These are phyloP conservation scores for Panagrolaimus sp. DNA, from an alignment of 1,140 invertebrate species.

Conservation along the genomic window DNA sequence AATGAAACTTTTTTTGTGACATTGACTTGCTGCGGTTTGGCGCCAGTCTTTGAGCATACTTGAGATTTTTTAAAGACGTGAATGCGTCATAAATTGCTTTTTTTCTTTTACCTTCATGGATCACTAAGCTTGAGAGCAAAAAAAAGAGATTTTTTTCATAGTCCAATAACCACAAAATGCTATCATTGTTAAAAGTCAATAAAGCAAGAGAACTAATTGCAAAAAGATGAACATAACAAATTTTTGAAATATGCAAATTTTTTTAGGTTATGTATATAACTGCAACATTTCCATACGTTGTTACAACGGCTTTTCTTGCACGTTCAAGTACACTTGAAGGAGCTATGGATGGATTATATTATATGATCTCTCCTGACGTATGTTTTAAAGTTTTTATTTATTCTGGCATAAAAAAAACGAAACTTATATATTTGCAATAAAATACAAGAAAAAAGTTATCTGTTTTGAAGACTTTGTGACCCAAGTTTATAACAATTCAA, in stretches of 20 bases:
- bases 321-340: slow-evolving; percentile 83
- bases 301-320: slow-evolving; percentile 89
- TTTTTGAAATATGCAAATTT: background rate
- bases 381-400: slow-evolving; percentile 31
- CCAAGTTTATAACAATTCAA: background rate
- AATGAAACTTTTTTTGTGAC: slow-evolving; percentile 18
- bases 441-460: background rate
- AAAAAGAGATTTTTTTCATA: no score
- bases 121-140: no score
- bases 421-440: background rate
- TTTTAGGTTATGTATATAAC: slow-evolving; percentile 71
- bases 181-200: no score
- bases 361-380: slow-evolving; percentile 82
- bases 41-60: no score
- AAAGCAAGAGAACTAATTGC: no score
- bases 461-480: background rate
- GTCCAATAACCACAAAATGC: no score
- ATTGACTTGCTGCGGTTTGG: no score
- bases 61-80: no score
- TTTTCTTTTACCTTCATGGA: no score
- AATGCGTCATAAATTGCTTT: no score
- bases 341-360: slow-evolving; percentile 77
- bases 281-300: slow-evolving; percentile 88
- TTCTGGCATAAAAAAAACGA: slow-evolving; percentile 13
- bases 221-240: no score